phyloP scores from a whole-genome alignment of 2,113 vertebrate species.

The Phrynosoma platyrhinos region DNA sequence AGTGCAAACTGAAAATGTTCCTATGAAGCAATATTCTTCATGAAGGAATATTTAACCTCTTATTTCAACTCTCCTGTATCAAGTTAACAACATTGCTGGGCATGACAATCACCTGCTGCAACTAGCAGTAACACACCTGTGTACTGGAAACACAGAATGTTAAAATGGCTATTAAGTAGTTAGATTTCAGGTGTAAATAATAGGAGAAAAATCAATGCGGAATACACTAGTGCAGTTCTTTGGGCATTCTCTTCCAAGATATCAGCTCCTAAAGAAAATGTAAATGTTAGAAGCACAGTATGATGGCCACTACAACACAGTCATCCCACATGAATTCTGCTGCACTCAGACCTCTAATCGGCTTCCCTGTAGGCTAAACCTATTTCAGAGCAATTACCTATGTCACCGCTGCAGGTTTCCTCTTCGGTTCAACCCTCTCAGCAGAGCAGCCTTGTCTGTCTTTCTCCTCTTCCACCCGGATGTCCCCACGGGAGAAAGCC shows the following conservation, averaged over 20 bases:
- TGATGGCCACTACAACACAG: not conserved
- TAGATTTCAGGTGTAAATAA: not conserved
- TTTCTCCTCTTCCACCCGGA: no score
- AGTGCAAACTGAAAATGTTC: constrained; percentile 6
- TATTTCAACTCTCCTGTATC: not conserved
- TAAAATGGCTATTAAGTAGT: constrained; percentile 46
- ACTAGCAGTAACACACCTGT: not conserved
- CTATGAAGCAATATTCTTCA: constrained; percentile 2
- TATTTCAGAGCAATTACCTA: constrained; percentile 2
- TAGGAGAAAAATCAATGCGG: not conserved
- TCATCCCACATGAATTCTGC: not conserved
- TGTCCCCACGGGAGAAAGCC: no score
- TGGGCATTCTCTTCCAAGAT: not conserved
- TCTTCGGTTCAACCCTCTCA: no score
- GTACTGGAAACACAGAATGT: not conserved
- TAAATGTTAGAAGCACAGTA: not conserved
- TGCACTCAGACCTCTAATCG: not conserved
- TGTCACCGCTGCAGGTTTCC: not conserved
- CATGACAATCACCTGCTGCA: not conserved
- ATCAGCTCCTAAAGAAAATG: not conserved
- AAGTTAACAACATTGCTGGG: not conserved
- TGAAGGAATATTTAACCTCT: not conserved
- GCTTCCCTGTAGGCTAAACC: not conserved
- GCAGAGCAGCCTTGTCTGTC: no score
- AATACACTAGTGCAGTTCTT: not conserved